phyloP scores from a whole-genome alignment of 2,888 invertebrate species.

The Macrophya alboannulata region DNA sequence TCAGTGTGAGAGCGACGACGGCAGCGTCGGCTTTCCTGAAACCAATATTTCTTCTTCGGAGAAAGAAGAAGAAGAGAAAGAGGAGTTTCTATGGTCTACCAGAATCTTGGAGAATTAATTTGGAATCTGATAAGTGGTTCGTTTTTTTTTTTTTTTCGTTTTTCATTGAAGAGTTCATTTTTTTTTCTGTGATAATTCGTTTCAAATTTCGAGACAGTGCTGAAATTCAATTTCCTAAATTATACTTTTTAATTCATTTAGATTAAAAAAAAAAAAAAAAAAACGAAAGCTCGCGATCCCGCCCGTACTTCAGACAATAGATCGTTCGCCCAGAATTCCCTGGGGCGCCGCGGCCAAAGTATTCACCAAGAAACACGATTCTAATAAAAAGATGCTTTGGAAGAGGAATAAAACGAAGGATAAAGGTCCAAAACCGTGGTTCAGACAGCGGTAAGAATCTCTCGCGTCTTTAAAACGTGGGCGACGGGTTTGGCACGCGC shows the following conservation, averaged over 20 bases:
- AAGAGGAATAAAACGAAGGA: slow-evolving; percentile 30
- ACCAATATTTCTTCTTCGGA: slow-evolving; percentile 6
- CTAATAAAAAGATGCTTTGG: slow-evolving; percentile 12
- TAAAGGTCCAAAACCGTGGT: slow-evolving; percentile 6
- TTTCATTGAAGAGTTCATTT: not conserved
- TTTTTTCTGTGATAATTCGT: not conserved
- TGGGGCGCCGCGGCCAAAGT: slow-evolving; percentile 14
- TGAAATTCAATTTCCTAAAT: not conserved
- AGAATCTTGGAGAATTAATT: not conserved
- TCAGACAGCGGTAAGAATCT: slow-evolving; percentile 19
- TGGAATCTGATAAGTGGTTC: not conserved
- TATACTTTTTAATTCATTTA: not conserved
- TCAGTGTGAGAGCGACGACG: slow-evolving; percentile 6
- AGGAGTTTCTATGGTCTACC: not conserved
- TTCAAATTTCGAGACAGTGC: not conserved
- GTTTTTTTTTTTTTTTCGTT: not conserved
- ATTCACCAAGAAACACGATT: slow-evolving; percentile 21
- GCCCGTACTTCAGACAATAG: not conserved
- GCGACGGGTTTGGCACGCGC: slow-evolving; percentile 64
- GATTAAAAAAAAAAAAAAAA: not conserved
- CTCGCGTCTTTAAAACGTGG: slow-evolving; percentile 57
- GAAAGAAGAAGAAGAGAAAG: not conserved
- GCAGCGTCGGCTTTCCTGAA: not conserved
- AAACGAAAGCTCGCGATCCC: not conserved
- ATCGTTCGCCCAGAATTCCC: not conserved